These are phyloP conservation scores for Sympetrum striolatum DNA, from an alignment of 2,888 invertebrate genomes.

Conservation along the genomic window DNA sequence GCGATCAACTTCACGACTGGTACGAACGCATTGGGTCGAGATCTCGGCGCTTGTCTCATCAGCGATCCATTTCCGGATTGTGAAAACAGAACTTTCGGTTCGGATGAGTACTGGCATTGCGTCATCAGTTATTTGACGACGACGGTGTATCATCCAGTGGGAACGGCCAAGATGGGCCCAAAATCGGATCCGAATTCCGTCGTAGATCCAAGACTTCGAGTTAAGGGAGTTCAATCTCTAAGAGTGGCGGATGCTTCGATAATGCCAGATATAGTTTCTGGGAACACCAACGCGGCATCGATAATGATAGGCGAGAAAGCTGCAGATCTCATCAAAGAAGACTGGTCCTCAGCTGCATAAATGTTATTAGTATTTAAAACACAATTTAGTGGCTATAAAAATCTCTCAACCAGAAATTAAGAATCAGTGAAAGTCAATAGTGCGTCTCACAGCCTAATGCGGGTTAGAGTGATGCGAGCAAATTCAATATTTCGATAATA, in stretches of 20 bases:
- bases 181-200: slow-evolving; percentile 48
- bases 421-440: too few species aligned
- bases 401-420: too few species aligned
- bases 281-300: slow-evolving; percentile 44
- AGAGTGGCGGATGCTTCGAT: slow-evolving; percentile 46
- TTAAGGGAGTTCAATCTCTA: slow-evolving; percentile 13
- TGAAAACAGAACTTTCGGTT: slow-evolving; percentile 47
- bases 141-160: slow-evolving; percentile 52
- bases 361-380: too few species aligned
- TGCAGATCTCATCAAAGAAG: slow-evolving; percentile 47
- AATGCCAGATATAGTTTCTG: slow-evolving; percentile 37
- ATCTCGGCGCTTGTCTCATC: slow-evolving; percentile 41
- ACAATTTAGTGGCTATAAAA: too few species aligned
- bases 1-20: slow-evolving; percentile 46
- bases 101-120: slow-evolving; percentile 52
- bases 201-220: slow-evolving; percentile 49
- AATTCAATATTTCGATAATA: too few species aligned
- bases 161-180: slow-evolving; percentile 52
- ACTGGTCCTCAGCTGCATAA: slow-evolving; percentile 36
- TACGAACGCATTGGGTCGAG: slow-evolving; percentile 27
- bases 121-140: slow-evolving; percentile 48
- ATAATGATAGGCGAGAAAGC: slow-evolving; percentile 46
- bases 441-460: too few species aligned
- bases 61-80: slow-evolving; percentile 49
- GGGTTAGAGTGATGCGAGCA: too few species aligned